Conservation (phyloP, 2,888 invertebrate species). For the Ophion obscuratus region DNA sequence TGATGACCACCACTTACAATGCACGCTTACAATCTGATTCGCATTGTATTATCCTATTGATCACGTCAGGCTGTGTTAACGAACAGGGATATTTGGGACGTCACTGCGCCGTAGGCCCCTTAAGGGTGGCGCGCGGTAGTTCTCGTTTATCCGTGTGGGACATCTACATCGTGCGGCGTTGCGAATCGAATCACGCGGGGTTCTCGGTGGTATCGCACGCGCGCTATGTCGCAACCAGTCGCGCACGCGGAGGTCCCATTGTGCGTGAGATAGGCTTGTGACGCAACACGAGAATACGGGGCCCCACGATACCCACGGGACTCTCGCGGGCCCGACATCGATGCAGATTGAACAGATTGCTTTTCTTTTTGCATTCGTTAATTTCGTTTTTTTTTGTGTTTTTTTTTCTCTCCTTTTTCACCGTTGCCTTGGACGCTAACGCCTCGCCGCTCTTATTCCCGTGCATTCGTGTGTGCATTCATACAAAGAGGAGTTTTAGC, state of each 20-base stretch:
- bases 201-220: constrained; percentile 18
- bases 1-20: too few relatives aligned
- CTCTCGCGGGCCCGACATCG: constrained; percentile 20
- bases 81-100: too few relatives aligned
- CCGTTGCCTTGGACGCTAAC: constrained; percentile 30
- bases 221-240: constrained; percentile 36
- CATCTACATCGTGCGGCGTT: not conserved
- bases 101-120: not conserved
- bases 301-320: constrained; percentile 18
- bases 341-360: constrained; percentile 44
- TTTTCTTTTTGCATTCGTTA: constrained; percentile 15
- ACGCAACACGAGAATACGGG: constrained; percentile 45
- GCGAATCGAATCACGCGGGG: constrained; percentile 3
- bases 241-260: constrained; percentile 42
- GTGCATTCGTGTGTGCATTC: not conserved
- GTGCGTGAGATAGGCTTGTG: constrained; percentile 56
- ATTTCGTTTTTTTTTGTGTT: too few relatives aligned
- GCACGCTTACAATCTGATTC: too few relatives aligned
- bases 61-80: too few relatives aligned
- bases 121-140: not conserved
- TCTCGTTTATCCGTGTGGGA: not conserved
- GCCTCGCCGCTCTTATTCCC: constrained; percentile 53
- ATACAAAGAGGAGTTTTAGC: constrained; percentile 3
- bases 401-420: not conserved
- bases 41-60: too few relatives aligned